These are phyloP conservation scores for Cryptotermes secundus DNA, from an alignment of 1,140 invertebrate species.

Conservation along the genomic window DNA sequence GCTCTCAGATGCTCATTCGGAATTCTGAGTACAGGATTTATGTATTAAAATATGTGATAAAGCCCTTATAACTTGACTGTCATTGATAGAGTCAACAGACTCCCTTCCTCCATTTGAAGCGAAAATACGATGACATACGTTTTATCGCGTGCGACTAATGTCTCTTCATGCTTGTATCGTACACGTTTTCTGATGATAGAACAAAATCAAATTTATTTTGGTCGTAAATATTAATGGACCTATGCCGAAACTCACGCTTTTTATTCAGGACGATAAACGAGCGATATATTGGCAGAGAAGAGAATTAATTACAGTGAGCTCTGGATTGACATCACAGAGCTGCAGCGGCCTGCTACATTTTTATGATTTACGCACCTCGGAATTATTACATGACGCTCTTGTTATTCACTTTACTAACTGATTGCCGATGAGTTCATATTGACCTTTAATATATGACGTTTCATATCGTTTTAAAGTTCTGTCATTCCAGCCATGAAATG, in stretches of 20 bases:
- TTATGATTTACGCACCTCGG: neutral
- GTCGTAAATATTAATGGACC: constrained; percentile 17
- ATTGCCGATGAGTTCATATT: neutral
- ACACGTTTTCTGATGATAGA: constrained; percentile 13
- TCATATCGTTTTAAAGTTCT: neutral
- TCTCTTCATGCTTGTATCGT: neutral
- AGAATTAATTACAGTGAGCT: constrained; percentile 1
- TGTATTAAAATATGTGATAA: constrained; percentile 16
- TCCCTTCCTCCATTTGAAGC: neutral
- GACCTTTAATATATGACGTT: neutral
- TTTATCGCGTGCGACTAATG: constrained; percentile 2
- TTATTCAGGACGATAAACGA: constrained; percentile 13
- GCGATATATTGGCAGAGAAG: neutral
- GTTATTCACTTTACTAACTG: neutral
- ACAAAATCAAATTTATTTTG: constrained; percentile 13
- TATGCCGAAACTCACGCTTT: neutral
- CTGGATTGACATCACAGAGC: neutral
- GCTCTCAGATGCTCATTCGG: neutral
- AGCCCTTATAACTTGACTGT: neutral
- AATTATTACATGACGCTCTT: neutral
- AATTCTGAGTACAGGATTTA: neutral
- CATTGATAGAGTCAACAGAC: constrained; percentile 9
- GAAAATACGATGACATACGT: constrained; percentile 13
- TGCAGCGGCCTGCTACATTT: neutral
- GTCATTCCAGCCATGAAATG: too few relatives aligned